A percentile compares a stretch with the other conserved stretches of the same genome.
These are phyloP conservation scores for Stenichneumon culpator DNA, from an alignment of 2,888 invertebrate genomes.

Conservation along the genomic window DNA sequence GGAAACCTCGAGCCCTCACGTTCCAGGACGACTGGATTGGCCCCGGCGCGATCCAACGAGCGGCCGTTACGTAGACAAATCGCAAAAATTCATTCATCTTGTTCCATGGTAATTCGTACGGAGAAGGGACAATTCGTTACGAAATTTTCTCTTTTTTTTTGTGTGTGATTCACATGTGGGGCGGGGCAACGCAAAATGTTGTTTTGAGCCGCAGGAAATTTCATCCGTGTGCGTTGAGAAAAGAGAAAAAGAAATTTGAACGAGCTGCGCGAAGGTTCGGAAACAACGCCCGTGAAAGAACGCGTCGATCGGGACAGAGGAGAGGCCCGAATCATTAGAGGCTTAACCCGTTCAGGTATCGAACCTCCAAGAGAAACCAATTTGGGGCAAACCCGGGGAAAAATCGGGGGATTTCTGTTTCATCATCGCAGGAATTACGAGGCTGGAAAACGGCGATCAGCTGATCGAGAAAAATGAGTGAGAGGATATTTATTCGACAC, in stretches of 20 bases:
- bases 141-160: constrained; percentile 26
- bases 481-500: constrained; percentile 31
- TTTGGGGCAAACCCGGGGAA: constrained; percentile 28
- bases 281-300: constrained; percentile 22
- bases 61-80: constrained; percentile 36
- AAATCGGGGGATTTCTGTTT: constrained; percentile 62
- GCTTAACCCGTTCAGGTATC: constrained; percentile 40
- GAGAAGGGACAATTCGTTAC: constrained; percentile 13
- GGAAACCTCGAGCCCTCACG: constrained; percentile 47
- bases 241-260: constrained; percentile 20
- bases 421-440: constrained; percentile 53
- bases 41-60: neutral
- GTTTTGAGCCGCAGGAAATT: constrained; percentile 69
- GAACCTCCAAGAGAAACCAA: constrained; percentile 16
- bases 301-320: constrained; percentile 10
- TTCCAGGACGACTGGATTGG: constrained; percentile 42
- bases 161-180: constrained; percentile 28
- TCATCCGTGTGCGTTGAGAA: constrained; percentile 35
- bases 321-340: constrained; percentile 8
- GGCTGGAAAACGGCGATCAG: constrained; percentile 28
- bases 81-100: constrained; percentile 18
- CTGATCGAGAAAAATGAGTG: constrained; percentile 26
- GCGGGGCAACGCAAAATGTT: constrained; percentile 54
- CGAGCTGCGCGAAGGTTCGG: constrained; percentile 35
- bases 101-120: constrained; percentile 20